A percentile compares a stretch with the other conserved stretches of the same genome.
Conservation (phyloP, 1,140 invertebrate species). For the Drosophila bipectinata region DNA sequence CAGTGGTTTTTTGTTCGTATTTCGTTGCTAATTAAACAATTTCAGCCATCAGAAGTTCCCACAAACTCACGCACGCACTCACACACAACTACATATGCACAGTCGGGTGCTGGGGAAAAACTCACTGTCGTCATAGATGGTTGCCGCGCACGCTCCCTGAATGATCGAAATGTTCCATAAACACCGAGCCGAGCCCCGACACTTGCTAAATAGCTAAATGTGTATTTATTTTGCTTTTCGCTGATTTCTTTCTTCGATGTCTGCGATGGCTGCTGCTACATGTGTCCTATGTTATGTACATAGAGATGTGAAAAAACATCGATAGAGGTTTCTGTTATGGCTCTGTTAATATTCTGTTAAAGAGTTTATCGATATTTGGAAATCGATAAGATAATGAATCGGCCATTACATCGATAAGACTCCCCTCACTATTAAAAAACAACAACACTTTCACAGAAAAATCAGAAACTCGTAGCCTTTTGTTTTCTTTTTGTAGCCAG, state of each 20-base stretch:
- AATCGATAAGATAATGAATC: too few relatives aligned
- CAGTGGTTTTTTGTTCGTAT: conserved; percentile 51
- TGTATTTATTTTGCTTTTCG: conserved; percentile 63
- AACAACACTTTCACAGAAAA: not conserved
- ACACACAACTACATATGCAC: conserved; percentile 40
- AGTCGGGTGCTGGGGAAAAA: conserved; percentile 41
- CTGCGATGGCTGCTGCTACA: conserved; percentile 56
- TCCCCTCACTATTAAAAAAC: not conserved
- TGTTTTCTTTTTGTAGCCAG: conserved; percentile 38
- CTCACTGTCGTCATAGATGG: conserved; percentile 78
- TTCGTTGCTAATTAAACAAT: conserved; percentile 77
- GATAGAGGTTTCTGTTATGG: too few relatives aligned
- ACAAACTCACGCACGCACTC: conserved; percentile 61
- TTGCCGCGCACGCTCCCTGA: conserved; percentile 49
- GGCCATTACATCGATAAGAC: not conserved
- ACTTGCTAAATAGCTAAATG: conserved; percentile 53
- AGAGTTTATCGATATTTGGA: too few relatives aligned
- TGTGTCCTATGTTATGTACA: conserved; percentile 9
- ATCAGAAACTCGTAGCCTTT: conserved; percentile 25
- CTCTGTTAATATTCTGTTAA: too few relatives aligned
- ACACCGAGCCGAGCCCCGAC: conserved; percentile 40
- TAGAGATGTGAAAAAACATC: too few relatives aligned
- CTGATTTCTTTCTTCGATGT: conserved; percentile 57
- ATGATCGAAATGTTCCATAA: conserved; percentile 45
- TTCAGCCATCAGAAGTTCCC: conserved; percentile 63